These are phyloP conservation scores for Gymnodraco acuticeps DNA, from an alignment of 2,797 vertebrate genomes.

Conservation along the genomic window DNA sequence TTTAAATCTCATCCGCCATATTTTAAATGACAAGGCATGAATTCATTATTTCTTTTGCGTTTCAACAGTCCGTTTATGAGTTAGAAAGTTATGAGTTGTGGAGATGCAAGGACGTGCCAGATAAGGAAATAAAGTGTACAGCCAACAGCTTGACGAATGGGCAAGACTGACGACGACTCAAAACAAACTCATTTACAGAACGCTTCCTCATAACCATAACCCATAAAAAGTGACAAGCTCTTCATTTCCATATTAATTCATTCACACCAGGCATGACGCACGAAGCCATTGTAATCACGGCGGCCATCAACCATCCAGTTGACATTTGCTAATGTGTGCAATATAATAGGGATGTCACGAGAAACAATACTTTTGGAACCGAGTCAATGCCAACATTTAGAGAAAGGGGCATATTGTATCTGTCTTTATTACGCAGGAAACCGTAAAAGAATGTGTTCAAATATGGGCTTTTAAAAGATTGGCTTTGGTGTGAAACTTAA, in stretches of 20 bases:
- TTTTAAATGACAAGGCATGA: not conserved
- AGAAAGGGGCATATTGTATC: too few relatives aligned
- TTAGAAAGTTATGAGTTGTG: not conserved
- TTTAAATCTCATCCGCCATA: not conserved
- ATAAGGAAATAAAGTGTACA: not conserved
- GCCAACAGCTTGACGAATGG: not conserved
- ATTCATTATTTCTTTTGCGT: not conserved
- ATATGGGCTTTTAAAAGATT: too few relatives aligned
- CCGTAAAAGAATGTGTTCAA: too few relatives aligned
- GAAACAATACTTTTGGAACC: too few relatives aligned
- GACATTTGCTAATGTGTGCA: not conserved
- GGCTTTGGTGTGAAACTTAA: too few relatives aligned
- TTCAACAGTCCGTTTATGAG: not conserved
- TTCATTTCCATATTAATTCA: constrained; percentile 24
- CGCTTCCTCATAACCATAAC: constrained; percentile 20
- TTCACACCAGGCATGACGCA: not conserved
- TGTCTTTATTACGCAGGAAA: too few relatives aligned
- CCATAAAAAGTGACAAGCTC: constrained; percentile 27
- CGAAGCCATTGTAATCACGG: not conserved
- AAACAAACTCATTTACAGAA: constrained; percentile 17
- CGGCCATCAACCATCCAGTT: not conserved
- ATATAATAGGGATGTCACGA: not conserved
- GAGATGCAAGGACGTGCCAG: not conserved
- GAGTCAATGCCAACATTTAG: too few relatives aligned
- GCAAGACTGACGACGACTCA: not conserved